Conservation (phyloP, 2,113 vertebrate genomes). For the Orycteropus afer region DNA sequence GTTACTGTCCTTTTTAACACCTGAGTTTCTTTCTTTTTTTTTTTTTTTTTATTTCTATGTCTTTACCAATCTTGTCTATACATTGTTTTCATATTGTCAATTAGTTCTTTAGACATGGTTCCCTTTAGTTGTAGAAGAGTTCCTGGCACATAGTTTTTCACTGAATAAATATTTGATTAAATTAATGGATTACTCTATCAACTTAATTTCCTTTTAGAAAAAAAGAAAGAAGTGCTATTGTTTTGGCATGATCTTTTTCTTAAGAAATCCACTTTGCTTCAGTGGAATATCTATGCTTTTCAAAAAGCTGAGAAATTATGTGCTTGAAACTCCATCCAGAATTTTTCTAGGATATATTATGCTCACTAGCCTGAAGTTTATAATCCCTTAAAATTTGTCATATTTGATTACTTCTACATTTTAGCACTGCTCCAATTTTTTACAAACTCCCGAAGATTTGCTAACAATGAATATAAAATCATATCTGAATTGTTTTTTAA, state of each 20-base stretch:
- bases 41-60: neutral
- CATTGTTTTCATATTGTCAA: too few species aligned
- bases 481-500: neutral
- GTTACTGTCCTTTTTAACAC: neutral
- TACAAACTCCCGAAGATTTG: conserved; percentile 11
- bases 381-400: conserved; percentile 24
- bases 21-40: too few species aligned
- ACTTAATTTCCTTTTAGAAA: neutral
- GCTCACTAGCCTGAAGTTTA: neutral
- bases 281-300: neutral
- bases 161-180: neutral
- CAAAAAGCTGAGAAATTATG: neutral
- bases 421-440: neutral
- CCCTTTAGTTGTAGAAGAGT: neutral
- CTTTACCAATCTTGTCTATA: neutral
- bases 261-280: neutral
- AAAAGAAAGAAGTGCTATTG: neutral
- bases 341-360: neutral
- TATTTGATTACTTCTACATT: conserved; percentile 6
- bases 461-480: neutral
- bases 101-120: neutral
- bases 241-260: neutral
- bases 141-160: neutral
- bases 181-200: neutral
- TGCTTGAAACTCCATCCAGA: neutral